phyloP scores from a whole-genome alignment of 2,888 invertebrate genomes.

The Acronicta alni region DNA sequence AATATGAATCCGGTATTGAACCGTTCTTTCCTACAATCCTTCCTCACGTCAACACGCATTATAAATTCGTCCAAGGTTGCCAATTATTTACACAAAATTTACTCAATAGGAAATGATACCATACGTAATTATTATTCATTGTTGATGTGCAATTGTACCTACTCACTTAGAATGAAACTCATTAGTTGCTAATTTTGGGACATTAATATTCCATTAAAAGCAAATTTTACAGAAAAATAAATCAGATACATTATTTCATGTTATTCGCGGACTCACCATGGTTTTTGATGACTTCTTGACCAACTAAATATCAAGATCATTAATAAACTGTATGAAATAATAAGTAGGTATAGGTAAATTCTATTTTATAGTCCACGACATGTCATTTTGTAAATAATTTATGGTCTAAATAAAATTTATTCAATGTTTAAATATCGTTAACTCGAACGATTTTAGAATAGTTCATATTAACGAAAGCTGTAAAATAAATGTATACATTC shows the following conservation, averaged over 20 bases:
- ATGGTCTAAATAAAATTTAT: too few species aligned
- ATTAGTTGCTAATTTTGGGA: constrained; percentile 11
- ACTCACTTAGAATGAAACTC: constrained; percentile 16
- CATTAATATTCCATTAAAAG: neutral
- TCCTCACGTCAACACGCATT: constrained; percentile 11
- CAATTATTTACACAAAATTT: constrained; percentile 12
- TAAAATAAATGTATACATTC: neutral
- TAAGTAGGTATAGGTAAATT: too few species aligned
- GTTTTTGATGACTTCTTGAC: too few species aligned
- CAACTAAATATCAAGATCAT: too few species aligned
- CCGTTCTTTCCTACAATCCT: neutral
- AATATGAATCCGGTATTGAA: neutral
- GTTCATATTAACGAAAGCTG: neutral
- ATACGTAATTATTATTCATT: constrained; percentile 18
- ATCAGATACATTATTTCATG: too few species aligned
- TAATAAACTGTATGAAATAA: too few species aligned
- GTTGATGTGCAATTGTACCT: constrained; percentile 20
- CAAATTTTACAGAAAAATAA: too few species aligned
- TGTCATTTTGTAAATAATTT: too few species aligned
- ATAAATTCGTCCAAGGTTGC: constrained; percentile 21
- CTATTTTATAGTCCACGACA: too few species aligned
- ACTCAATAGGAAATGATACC: constrained; percentile 38
- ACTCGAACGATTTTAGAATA: too few species aligned
- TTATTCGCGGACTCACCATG: too few species aligned
- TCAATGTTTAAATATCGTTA: too few species aligned